Evolutionary conservation across 2,113 vertebrate genomes (phyloP).

Genomic region (Numenius arquata): DNA sequence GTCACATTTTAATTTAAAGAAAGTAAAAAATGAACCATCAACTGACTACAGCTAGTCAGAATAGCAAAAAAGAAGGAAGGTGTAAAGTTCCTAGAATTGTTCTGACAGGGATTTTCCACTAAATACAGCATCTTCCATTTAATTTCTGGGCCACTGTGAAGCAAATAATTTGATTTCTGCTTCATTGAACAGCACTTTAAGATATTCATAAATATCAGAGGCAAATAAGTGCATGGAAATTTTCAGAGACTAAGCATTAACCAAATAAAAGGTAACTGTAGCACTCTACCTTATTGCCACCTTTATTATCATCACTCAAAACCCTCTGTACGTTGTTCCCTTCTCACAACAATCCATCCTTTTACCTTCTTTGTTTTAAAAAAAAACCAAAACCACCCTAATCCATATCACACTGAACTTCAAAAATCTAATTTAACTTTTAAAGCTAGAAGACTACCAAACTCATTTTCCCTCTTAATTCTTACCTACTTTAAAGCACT

Average conservation of each 20-base stretch:
- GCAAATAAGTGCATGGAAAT: not conserved
- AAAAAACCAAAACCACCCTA: not conserved
- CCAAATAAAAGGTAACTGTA: not conserved
- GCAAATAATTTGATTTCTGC: not conserved
- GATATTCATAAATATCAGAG: not conserved
- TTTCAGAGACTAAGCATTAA: not conserved
- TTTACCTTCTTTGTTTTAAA: not conserved
- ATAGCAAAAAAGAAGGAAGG: not conserved
- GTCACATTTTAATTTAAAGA: not conserved
- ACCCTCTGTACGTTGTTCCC: too few species aligned
- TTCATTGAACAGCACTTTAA: not conserved
- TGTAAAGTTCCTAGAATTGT: not conserved
- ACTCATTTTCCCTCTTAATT: not conserved
- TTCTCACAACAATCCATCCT: not conserved
- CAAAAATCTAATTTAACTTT: not conserved
- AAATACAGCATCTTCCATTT: not conserved
- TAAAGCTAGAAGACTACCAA: not conserved
- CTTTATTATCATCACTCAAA: not conserved
- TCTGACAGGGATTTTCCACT: not conserved
- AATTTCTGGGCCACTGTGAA: not conserved
- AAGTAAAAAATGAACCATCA: not conserved
- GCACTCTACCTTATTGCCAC: not conserved
- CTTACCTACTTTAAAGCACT: not conserved
- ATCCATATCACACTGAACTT: not conserved
- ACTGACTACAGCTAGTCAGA: not conserved